Conservation (phyloP, 2,113 vertebrate species). For the Gopherus flavomarginatus region DNA sequence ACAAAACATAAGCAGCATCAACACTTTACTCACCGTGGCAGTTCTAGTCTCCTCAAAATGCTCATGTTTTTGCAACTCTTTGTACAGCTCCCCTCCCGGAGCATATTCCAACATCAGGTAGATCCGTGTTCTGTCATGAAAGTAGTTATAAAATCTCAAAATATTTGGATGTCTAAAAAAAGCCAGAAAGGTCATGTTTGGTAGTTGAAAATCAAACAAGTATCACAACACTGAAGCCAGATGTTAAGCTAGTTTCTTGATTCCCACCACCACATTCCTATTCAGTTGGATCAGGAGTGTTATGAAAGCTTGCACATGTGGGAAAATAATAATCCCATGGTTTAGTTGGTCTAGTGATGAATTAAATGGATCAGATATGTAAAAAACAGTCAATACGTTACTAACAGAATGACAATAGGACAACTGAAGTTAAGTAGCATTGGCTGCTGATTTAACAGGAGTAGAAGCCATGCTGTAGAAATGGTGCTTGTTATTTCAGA, state of each 20-base stretch:
- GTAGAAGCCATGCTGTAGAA: too few species aligned
- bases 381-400: neutral
- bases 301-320: neutral
- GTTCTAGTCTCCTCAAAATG: constrained; percentile 20
- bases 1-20: neutral
- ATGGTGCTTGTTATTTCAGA: too few species aligned
- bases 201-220: neutral
- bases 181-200: neutral
- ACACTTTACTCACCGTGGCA: neutral
- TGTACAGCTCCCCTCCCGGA: constrained; percentile 17
- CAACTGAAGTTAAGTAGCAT: neutral
- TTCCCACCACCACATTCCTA: neutral
- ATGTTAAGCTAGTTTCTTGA: neutral
- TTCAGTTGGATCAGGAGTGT: neutral
- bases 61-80: neutral
- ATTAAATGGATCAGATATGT: neutral
- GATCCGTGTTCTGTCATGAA: constrained; percentile 3
- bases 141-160: constrained; percentile 27
- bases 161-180: constrained; percentile 23
- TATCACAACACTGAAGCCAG: neutral
- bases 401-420: neutral
- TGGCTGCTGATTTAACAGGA: neutral
- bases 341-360: neutral
- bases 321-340: neutral
- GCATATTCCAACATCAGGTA: constrained; percentile 34